A percentile compares a stretch with the other conserved stretches of the same genome.
These are phyloP conservation scores for Eudorcas thomsonii DNA, from an alignment of 2,113 vertebrate genomes.

Conservation along the genomic window DNA sequence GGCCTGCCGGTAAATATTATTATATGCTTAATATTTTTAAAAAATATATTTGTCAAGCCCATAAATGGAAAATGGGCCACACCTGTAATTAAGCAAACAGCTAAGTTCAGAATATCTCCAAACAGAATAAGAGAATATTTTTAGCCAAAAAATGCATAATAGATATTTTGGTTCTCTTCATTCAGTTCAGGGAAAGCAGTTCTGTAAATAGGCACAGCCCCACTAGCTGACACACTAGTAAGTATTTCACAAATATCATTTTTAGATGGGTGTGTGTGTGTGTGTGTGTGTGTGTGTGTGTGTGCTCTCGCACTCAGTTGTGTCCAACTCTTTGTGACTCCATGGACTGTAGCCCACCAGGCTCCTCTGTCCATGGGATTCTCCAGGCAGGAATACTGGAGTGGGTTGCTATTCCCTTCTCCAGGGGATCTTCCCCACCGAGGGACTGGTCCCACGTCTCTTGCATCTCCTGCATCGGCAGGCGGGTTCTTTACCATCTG, in stretches of 20 bases:
- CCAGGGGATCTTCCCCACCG: neutral
- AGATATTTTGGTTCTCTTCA: conserved; percentile 48
- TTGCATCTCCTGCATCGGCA: neutral
- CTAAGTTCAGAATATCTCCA: conserved; percentile 64
- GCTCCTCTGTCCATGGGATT: neutral
- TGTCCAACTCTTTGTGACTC: neutral
- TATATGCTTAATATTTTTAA: neutral
- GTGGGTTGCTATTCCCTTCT: neutral
- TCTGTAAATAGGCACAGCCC: conserved; percentile 23
- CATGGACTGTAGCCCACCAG: neutral
- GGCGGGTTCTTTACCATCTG: neutral
- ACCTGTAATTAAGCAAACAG: conserved; percentile 63
- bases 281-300: neutral
- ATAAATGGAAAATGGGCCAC: conserved; percentile 68
- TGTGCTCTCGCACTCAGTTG: rapidly evolving
- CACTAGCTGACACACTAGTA: neutral
- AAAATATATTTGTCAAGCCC: conserved; percentile 56
- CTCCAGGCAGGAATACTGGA: neutral
- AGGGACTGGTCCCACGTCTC: neutral
- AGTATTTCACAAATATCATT: neutral
- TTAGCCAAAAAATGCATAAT: conserved; percentile 45
- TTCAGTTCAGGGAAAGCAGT: neutral
- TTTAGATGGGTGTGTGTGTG: neutral
- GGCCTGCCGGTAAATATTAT: conserved; percentile 63
- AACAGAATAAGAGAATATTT: conserved; percentile 62